phyloP scores from a whole-genome alignment of 2,888 invertebrate species.

The Ectemnius lituratus region DNA sequence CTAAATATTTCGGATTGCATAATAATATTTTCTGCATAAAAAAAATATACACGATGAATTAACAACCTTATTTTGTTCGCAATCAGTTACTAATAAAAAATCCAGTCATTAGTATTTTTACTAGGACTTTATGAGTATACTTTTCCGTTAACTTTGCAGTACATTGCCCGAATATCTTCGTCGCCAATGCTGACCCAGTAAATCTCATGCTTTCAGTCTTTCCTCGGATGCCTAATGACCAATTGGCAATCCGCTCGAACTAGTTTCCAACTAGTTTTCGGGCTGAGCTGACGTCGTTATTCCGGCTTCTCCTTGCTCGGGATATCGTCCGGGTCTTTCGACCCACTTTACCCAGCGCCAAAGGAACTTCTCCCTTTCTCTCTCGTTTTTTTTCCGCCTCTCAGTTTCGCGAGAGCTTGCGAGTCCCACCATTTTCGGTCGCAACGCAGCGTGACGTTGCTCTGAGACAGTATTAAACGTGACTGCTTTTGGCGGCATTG shows the following conservation, averaged over 20 bases:
- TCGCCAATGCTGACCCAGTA: slow-evolving; percentile 24
- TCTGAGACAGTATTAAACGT: too few relatives aligned
- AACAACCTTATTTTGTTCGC: too few relatives aligned
- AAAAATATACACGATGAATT: too few relatives aligned
- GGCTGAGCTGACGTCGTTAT: slow-evolving; percentile 57
- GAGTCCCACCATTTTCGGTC: too few relatives aligned
- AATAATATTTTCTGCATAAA: too few relatives aligned
- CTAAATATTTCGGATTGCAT: too few relatives aligned
- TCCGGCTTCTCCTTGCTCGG: slow-evolving; percentile 40
- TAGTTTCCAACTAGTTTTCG: slow-evolving; percentile 61
- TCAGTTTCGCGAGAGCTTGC: background rate
- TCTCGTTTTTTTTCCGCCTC: background rate
- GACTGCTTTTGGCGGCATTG: too few relatives aligned
- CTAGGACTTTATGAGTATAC: too few relatives aligned
- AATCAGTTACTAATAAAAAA: too few relatives aligned
- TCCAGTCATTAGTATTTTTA: too few relatives aligned
- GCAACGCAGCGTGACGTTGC: too few relatives aligned
- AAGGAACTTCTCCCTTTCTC: slow-evolving; percentile 21
- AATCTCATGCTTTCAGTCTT: slow-evolving; percentile 51
- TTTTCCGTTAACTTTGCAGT: too few relatives aligned
- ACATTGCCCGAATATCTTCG: background rate
- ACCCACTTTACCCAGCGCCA: slow-evolving; percentile 28
- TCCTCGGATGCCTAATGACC: slow-evolving; percentile 56
- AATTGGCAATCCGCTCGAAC: slow-evolving; percentile 59
- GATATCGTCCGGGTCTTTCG: slow-evolving; percentile 16